Conservation (phyloP, 53 echinoderm and acorn worm genomes). For the Antedon mediterranea region DNA sequence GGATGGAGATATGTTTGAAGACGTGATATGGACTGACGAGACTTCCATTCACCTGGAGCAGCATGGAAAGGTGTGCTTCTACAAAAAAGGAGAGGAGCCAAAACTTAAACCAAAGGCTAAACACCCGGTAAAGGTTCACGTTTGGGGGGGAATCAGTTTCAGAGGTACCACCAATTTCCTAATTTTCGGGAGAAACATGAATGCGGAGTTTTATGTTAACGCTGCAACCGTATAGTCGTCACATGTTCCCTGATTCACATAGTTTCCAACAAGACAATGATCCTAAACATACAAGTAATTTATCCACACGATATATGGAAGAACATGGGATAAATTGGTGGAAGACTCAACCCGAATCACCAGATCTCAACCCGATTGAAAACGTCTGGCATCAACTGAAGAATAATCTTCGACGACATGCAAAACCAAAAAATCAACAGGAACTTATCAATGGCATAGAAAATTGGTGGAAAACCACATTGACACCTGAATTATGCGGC, state of each 20-base stretch:
- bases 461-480: neutral
- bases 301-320: conserved; percentile 18
- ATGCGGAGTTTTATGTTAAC: conserved; percentile 32
- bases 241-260: conserved; percentile 25
- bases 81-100: conserved; percentile 1
- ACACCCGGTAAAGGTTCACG: conserved; percentile 25
- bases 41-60: conserved; percentile 26
- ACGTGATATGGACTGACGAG: conserved; percentile 41
- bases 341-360: conserved; percentile 33
- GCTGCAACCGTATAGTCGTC: conserved; percentile 12
- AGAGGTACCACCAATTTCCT: conserved; percentile 13
- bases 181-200: conserved; percentile 37
- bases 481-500: neutral
- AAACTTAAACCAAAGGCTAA: conserved; percentile 9
- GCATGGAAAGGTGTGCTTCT: neutral
- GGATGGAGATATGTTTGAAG: conserved; percentile 10
- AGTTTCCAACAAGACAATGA: conserved; percentile 52
- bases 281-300: conserved; percentile 36
- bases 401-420: conserved; percentile 6
- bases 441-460: neutral
- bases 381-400: conserved; percentile 35
- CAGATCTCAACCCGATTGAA: conserved; percentile 56
- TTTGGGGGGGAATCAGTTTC: conserved; percentile 42
- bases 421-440: neutral
- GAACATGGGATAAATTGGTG: conserved; percentile 21